Evolutionary conservation across 2,113 vertebrate genomes (phyloP), one percentile per base, ranked within the genome.

Genomic region (Gymnarchus niloticus): DNA sequence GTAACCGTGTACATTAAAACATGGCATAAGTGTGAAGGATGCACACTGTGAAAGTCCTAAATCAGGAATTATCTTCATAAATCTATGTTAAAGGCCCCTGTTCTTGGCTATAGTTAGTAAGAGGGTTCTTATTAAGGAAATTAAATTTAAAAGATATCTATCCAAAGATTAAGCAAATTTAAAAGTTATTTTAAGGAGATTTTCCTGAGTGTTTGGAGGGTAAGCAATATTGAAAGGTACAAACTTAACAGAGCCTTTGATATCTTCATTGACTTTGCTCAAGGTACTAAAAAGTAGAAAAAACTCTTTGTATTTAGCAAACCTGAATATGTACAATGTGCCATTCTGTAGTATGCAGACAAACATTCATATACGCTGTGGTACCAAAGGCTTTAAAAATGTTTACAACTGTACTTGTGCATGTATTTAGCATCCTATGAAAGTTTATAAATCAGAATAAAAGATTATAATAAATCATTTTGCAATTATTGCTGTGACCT

Each of bases 311-410:
- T 90, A 86, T 91, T 83, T 81, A 85, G 61, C 84, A 37, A 44
- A 49, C n/a, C 57, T 77, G 23, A 88, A 76, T 61, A 76, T 59
- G n/a, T 49, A 76, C 51, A 84, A 56, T 86, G 28, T 14, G 46
- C 77, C 56, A 88, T 86, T 73, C 83, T 87, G 81, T 81, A 87
- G 51, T 87, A 86, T 69, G 87, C 73, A 85, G 89, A 91, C 9
- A 83, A 56, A 86, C 89, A 89, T 87, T 91, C 89, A 90, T 89
- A 92, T 92, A 93, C 89, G 89, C 91, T 92, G 93, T 85, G 92
- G 91, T 94, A 95, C 95, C 95, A 95, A 95, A 95, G 94, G 87
- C 92, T 90, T 87, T 90, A 87, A 90, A 90, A 92, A 93, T 88
- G 93, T 94, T 94, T 94, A 94, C 91, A 93, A 90, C 87, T 94